Base-by-base conservation (phyloP, 2,113 vertebrate species). In the Bos javanicus region DNA sequence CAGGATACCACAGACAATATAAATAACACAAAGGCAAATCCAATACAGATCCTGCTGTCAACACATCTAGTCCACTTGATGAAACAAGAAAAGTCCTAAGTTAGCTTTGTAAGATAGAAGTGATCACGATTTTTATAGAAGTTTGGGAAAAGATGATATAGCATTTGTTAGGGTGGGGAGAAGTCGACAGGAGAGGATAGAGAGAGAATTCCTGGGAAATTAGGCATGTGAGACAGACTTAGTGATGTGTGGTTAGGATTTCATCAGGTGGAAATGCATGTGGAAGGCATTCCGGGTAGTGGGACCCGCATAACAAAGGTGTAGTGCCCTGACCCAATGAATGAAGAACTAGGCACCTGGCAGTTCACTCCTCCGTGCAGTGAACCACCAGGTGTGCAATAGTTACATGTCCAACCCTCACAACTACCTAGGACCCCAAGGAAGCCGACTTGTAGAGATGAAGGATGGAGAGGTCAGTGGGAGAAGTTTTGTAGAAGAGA, bases 261-360 rank as follows among this genome's bases (percentile, higher is more conserved):
- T 91, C 26, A 23, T 30, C 48, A n/a, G 93, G 11, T 43, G 17
- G 48, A 52, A 43, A 26, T 36, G 17, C 28, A 6, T 1, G 4
- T 15, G 46, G 48, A 54, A 59, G 62, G 16, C 19, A 7, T 83
- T 59, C 6, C 0, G 10, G 74, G 15, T 26, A 3, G 7, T 5
- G 14, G 5, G 28, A 39, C 19, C 25, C 0, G 25, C 12, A 0
- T 36, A 30, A 30, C 46, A 60, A 33, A 43, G 26, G 25, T 21
- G 7, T 0, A 0, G 23, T 15, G 43, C 30, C 5, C 0, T 16
- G 48, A 60, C 33, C 43, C 6, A 4, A 1, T 0, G 2, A 62
- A 4, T 6, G 64, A 23, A 84, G 80, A 36, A 19, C 25, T 1
- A 2, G 21, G 21, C 1, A 3, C 28, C 48, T 87, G n/a, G 4